phyloP scores from a whole-genome alignment of 2,113 vertebrate species.

The Neomonachus schauinslandi region DNA sequence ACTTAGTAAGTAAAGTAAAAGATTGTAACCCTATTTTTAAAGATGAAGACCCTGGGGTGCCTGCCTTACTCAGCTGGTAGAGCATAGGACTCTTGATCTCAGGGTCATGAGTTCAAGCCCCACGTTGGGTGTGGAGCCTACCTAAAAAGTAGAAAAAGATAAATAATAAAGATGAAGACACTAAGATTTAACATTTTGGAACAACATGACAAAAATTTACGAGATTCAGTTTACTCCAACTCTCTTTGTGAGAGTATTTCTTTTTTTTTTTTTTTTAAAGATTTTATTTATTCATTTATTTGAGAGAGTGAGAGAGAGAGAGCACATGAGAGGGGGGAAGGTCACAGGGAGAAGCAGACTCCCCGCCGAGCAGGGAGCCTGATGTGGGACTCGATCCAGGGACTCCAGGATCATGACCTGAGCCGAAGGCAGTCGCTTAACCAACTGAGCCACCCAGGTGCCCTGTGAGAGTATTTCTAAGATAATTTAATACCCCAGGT shows the following conservation, averaged over 20 bases:
- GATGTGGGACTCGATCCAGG: too few species aligned
- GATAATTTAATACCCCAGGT: background rate
- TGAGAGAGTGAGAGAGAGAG: too few species aligned
- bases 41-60: background rate
- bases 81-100: background rate
- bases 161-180: background rate
- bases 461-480: background rate
- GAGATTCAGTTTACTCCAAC: background rate
- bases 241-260: background rate
- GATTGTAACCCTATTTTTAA: background rate
- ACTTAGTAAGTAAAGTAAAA: background rate
- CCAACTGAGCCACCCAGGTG: too few species aligned
- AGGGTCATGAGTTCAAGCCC: background rate
- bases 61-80: background rate
- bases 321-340: too few species aligned
- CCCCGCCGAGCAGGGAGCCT: too few species aligned
- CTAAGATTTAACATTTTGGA: background rate
- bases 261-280: background rate
- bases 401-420: too few species aligned
- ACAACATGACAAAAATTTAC: background rate
- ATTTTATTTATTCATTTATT: too few species aligned
- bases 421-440: too few species aligned
- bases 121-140: background rate
- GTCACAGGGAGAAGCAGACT: too few species aligned
- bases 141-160: background rate